Evolutionary conservation across 2,113 vertebrate genomes (phyloP), one percentile per base, ranked within the genome.

Genomic region (Baryphthengus martii): DNA sequence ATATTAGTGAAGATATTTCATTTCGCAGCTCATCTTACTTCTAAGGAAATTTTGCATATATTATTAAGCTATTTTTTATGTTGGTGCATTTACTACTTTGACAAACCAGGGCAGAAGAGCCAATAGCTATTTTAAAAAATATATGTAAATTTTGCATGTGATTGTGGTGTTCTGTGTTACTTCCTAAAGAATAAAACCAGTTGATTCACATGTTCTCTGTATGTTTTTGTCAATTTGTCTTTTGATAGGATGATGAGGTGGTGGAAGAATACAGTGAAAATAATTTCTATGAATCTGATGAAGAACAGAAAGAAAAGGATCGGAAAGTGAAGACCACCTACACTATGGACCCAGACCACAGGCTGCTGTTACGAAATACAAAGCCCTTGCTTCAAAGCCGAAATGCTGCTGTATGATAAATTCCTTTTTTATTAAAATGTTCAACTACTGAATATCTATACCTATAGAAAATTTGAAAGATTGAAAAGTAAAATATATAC

Each of bases 341-440:
- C 71, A 7, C 97, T n/a, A 99, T 99, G 99, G 99, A 99, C 96
- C 99, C 99, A 6, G 99, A 99, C 91, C 99, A 99, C 93, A 96
- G 99, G 17, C 98, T 99, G 53, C 97, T 99, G 66, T 98, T 99
- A 73, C 97, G 98, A 84, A 99, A 99, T 96, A 99, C 99, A 82
- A 99, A 99, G 68, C 99, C 99, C n/a, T 97, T 99, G 45, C 98
- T 99, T 55, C 99, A 99, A 97, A 99, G 99, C 97, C 98, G 99
- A 85, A 99, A 99, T 98, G 99, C 99, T 26, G 99, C 99, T 50
- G 99, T 99, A 98, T 96, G 99, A 97, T 11, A 49, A 84, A 56
- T 52, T 79, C 3, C 7, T 44, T 75, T 94, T 65, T 44, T 7
- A 81, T 77, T 65, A 81, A 72, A 70, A 52, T 72, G 9, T 72